Conservation (phyloP, 2,888 invertebrate species). For the Tortrix viridana region DNA sequence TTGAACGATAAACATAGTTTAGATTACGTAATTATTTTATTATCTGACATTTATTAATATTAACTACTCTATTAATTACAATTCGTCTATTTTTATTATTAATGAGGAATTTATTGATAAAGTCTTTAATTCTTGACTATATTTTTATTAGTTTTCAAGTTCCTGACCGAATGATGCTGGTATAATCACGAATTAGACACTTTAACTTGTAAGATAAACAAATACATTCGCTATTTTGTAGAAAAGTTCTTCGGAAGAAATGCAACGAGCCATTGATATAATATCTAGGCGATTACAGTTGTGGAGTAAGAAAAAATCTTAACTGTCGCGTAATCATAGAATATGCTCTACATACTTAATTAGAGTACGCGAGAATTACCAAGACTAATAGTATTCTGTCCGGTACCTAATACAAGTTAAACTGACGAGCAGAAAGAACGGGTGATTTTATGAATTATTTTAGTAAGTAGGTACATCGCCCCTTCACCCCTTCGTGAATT, state of each 20-base stretch:
- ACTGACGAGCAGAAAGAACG: too few species aligned
- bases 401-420: too few species aligned
- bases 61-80: conserved; percentile 33
- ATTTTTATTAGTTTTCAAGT: too few species aligned
- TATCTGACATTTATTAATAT: conserved; percentile 23
- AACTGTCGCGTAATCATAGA: background rate
- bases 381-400: too few species aligned
- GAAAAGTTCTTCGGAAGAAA: conserved; percentile 37
- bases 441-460: too few species aligned
- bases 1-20: conserved; percentile 14
- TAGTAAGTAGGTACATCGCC: too few species aligned
- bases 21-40: conserved; percentile 26
- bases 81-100: conserved; percentile 33
- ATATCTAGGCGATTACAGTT: conserved; percentile 18
- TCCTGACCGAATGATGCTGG: too few species aligned
- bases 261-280: conserved; percentile 30
- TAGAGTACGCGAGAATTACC: too few species aligned
- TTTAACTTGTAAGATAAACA: conserved; percentile 18
- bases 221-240: conserved; percentile 30
- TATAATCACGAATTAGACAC: conserved; percentile 12
- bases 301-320: conserved; percentile 13
- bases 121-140: conserved; percentile 15
- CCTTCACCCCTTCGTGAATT: too few species aligned
- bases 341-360: too few species aligned
- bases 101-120: conserved; percentile 31